Evolutionary conservation across 2,888 invertebrate species (phyloP).

Genomic region (Synergus laeviventris): DNA sequence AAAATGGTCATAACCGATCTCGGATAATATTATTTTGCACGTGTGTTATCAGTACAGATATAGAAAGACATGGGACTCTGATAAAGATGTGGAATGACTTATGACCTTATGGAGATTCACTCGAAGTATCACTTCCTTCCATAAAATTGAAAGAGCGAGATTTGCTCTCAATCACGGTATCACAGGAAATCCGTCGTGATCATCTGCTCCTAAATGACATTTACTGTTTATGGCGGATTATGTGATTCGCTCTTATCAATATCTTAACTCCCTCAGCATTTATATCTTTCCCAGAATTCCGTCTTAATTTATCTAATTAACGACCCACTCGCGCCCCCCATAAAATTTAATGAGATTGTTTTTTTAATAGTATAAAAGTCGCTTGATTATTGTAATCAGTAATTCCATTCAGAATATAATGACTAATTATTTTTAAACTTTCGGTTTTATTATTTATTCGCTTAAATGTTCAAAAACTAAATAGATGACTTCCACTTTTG

Average conservation of each 20-base stretch:
- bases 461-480: background rate
- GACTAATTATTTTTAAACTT: background rate
- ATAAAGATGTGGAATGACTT: conserved; percentile 68
- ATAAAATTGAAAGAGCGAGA: conserved; percentile 43
- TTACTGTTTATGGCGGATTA: conserved; percentile 52
- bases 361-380: background rate
- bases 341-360: conserved; percentile 63
- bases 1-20: conserved; percentile 49
- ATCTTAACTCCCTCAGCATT: conserved; percentile 53
- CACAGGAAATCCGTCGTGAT: conserved; percentile 43
- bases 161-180: conserved; percentile 30
- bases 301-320: conserved; percentile 65
- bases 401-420: background rate
- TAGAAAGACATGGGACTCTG: conserved; percentile 61
- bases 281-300: conserved; percentile 63
- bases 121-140: conserved; percentile 58
- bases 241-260: conserved; percentile 45
- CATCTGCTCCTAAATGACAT: conserved; percentile 54
- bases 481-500: no score
- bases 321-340: conserved; percentile 53
- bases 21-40: conserved; percentile 68
- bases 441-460: background rate
- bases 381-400: background rate
- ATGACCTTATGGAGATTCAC: conserved; percentile 69
- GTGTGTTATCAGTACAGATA: conserved; percentile 63